These are phyloP conservation scores for Grammomys surdaster DNA, from an alignment of 2,113 vertebrate species.

Conservation along the genomic window DNA sequence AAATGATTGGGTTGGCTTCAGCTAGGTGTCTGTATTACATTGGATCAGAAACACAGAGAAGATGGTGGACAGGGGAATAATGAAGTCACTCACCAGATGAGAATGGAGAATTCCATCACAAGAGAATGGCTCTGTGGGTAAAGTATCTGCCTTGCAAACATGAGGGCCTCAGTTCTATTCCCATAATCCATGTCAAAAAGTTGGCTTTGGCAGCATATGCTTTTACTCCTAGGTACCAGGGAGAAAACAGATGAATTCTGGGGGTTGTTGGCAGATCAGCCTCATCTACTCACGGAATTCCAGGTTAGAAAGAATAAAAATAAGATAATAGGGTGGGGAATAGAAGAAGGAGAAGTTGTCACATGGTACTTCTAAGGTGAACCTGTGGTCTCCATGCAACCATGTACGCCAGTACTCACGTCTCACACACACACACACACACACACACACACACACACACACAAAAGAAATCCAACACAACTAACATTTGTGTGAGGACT, in stretches of 20 bases:
- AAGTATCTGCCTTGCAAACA: not conserved
- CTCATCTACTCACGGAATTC: not conserved
- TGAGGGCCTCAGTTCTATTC: not conserved
- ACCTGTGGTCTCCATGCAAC: not conserved
- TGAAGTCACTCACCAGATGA: not conserved
- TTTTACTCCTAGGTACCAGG: not conserved
- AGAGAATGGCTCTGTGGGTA: not conserved
- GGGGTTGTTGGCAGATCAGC: not conserved
- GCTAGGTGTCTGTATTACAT: not conserved
- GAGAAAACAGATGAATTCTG: not conserved
- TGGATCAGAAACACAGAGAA: not conserved
- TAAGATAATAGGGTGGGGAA: no score
- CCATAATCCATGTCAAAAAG: not conserved
- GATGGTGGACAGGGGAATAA: not conserved
- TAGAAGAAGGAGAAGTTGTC: not conserved
- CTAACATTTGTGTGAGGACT: not conserved
- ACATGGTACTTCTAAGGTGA: not conserved
- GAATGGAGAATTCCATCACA: no score
- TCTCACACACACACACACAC: not conserved
- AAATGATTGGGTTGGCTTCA: not conserved
- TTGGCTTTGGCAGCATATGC: not conserved
- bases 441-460: not conserved
- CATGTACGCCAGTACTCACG: no score
- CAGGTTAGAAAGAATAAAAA: not conserved
- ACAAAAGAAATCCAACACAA: not conserved